A percentile compares a stretch with the other conserved stretches of the same genome.
phyloP scores from a whole-genome alignment of 1,140 invertebrate genomes.

The Lanistes nyassanus region DNA sequence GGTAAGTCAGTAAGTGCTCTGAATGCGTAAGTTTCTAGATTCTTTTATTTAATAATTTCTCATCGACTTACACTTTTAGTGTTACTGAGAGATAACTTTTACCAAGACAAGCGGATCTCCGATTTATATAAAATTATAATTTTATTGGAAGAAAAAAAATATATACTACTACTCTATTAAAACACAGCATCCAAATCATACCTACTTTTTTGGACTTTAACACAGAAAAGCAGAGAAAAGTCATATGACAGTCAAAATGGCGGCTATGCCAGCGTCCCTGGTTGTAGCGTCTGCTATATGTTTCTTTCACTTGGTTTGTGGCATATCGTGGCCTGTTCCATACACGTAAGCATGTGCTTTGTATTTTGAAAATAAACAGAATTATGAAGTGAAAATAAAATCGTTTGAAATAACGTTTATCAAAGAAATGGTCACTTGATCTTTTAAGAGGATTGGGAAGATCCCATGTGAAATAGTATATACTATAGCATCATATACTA shows the following conservation, averaged over 20 bases:
- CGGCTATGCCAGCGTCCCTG: not conserved
- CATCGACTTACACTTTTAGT: too few relatives aligned
- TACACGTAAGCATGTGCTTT: not conserved
- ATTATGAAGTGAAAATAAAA: not conserved
- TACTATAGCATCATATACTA: not conserved
- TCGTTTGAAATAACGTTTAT: not conserved
- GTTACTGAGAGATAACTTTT: too few relatives aligned
- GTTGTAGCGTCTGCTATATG: constrained; percentile 3
- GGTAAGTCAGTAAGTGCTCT: too few relatives aligned
- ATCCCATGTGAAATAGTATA: not conserved
- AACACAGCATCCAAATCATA: too few relatives aligned
- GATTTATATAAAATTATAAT: too few relatives aligned
- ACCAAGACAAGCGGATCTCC: too few relatives aligned
- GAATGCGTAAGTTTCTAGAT: too few relatives aligned
- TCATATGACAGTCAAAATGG: constrained; percentile 20
- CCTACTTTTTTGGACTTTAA: not conserved
- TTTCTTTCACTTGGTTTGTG: not conserved
- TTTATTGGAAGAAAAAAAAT: too few relatives aligned
- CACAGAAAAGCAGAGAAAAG: not conserved
- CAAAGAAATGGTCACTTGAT: not conserved
- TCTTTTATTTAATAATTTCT: too few relatives aligned
- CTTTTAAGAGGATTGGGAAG: not conserved
- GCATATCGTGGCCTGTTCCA: constrained; percentile 1
- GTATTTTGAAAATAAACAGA: not conserved
- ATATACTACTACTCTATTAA: too few relatives aligned